These are phyloP conservation scores for Drosophila infuscata DNA, from an alignment of 2,888 invertebrate species.

Conservation along the genomic window DNA sequence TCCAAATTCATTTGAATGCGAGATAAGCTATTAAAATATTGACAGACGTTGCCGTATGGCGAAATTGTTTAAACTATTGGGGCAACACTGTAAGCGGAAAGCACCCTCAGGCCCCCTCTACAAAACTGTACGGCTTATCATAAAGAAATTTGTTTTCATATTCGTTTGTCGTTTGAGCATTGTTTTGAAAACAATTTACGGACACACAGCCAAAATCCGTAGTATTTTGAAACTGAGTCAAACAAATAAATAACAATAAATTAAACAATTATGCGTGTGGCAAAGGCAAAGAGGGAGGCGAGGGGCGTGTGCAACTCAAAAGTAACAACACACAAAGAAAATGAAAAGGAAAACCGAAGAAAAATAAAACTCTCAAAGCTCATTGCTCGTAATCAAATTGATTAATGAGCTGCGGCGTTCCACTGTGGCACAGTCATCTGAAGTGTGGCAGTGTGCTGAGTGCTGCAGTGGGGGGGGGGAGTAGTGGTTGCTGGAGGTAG, in stretches of 20 bases:
- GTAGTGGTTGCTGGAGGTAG: background rate
- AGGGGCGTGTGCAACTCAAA: constrained; percentile 29
- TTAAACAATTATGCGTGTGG: constrained; percentile 72
- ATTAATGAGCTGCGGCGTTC: constrained; percentile 64
- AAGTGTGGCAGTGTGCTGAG: constrained; percentile 16
- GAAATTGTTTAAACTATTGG: constrained; percentile 72
- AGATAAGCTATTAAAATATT: constrained; percentile 79
- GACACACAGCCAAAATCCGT: constrained; percentile 60
- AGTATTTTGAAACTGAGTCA: constrained; percentile 52
- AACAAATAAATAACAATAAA: constrained; percentile 78
- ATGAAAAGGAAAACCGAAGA: background rate
- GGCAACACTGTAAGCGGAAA: constrained; percentile 20
- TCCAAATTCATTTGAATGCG: constrained; percentile 40
- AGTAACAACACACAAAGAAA: constrained; percentile 33
- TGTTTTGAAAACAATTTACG: constrained; percentile 68
- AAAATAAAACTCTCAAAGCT: constrained; percentile 44
- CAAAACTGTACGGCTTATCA: constrained; percentile 53
- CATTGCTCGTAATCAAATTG: constrained; percentile 76
- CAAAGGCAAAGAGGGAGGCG: background rate
- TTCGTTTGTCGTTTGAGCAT: constrained; percentile 12
- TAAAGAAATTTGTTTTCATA: constrained; percentile 44
- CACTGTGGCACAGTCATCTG: constrained; percentile 24
- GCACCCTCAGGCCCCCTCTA: background rate
- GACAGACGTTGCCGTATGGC: constrained; percentile 67
- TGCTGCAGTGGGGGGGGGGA: background rate